phyloP scores from a whole-genome alignment of 2,113 vertebrate genomes.

The Saguinus midas region DNA sequence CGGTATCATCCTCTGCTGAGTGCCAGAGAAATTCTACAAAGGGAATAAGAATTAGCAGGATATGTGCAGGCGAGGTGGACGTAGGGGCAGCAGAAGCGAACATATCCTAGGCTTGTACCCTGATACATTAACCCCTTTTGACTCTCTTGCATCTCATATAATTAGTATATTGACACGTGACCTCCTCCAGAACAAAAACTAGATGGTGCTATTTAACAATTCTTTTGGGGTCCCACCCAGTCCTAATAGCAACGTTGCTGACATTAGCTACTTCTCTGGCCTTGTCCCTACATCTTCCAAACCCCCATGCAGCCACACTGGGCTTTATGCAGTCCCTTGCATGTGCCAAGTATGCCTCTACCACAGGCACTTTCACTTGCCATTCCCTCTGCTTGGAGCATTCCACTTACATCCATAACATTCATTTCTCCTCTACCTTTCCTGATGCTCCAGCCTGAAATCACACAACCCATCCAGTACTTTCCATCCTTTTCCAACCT shows the following conservation, averaged over 20 bases:
- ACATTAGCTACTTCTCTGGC: background rate
- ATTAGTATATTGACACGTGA: background rate
- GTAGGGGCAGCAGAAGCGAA: background rate
- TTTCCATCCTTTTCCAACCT: background rate
- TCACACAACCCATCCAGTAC: background rate
- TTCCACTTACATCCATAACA: background rate
- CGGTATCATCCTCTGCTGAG: background rate
- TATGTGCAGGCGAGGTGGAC: accelerated
- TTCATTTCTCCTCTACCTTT: background rate
- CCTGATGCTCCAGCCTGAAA: background rate
- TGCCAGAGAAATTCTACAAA: background rate
- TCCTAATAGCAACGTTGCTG: background rate
- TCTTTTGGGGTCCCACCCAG: background rate
- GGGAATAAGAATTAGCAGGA: background rate
- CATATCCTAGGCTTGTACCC: accelerated
- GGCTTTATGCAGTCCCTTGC: accelerated
- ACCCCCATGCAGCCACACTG: background rate
- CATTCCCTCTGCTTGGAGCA: background rate
- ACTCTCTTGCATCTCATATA: accelerated
- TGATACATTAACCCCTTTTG: background rate
- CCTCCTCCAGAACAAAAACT: background rate
- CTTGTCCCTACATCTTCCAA: background rate
- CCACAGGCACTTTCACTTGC: background rate
- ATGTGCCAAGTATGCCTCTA: accelerated
- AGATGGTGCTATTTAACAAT: background rate